phyloP scores from a whole-genome alignment of 2,888 invertebrate genomes.

The Hirtodrosophila duncani region DNA sequence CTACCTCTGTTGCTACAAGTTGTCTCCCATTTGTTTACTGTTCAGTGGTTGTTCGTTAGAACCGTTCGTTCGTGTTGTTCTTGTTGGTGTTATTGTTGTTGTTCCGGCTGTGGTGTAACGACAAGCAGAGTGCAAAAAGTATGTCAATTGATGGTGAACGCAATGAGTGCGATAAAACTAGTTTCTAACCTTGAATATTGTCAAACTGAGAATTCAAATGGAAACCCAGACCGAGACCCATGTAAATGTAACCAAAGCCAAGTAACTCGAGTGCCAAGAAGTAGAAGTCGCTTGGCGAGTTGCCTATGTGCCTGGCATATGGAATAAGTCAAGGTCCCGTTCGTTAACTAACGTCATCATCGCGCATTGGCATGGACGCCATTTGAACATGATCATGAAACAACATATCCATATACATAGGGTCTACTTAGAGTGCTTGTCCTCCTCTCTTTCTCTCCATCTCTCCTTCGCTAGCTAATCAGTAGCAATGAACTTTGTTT shows the following conservation, averaged over 20 bases:
- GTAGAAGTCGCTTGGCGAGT: slow-evolving; percentile 27
- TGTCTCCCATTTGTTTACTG: no score
- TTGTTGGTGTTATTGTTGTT: background rate
- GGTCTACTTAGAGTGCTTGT: no score
- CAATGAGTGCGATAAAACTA: background rate
- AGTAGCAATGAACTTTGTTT: slow-evolving; percentile 57
- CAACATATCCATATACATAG: slow-evolving; percentile 26
- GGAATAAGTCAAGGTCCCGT: slow-evolving; percentile 64
- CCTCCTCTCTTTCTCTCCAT: no score
- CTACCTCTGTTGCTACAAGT: no score
- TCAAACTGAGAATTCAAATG: slow-evolving; percentile 3
- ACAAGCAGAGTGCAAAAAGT: slow-evolving; percentile 7
- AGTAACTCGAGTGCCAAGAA: slow-evolving; percentile 17
- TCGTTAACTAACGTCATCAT: no score
- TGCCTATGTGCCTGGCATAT: slow-evolving; percentile 54
- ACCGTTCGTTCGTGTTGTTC: no score
- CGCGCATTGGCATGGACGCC: slow-evolving; percentile 26
- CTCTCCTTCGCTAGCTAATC: no score
- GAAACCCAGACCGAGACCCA: background rate
- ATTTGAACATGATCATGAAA: slow-evolving; percentile 1
- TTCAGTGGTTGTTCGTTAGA: no score
- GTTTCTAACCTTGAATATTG: background rate
- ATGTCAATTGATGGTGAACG: slow-evolving; percentile 2
- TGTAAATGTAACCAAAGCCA: slow-evolving; percentile 15
- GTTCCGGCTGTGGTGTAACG: background rate